Evolutionary conservation across 2,797 vertebrate species (phyloP).

Genomic region (Presbytis comata): DNA sequence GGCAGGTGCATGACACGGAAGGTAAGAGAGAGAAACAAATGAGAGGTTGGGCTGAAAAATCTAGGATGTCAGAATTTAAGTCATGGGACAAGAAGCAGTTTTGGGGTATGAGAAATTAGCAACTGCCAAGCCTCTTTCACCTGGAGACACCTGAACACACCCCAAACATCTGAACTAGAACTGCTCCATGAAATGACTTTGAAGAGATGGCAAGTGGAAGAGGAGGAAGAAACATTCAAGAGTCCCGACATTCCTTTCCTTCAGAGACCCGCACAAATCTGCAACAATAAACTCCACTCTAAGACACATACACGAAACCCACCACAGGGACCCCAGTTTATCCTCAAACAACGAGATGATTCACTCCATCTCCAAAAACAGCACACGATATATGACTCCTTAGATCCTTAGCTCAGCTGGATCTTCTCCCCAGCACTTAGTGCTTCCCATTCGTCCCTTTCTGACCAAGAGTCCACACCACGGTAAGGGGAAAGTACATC

Average conservation of each 20-base stretch:
- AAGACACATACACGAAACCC: background rate
- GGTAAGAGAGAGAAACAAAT: background rate
- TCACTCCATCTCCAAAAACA: background rate
- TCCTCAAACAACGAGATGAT: background rate
- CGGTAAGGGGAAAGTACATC: background rate
- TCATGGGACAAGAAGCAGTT: background rate
- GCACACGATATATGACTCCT: fast-evolving
- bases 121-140: background rate
- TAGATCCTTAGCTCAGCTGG: background rate
- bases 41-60: background rate
- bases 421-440: background rate
- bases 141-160: background rate
- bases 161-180: background rate
- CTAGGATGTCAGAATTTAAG: background rate
- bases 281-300: background rate
- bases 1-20: background rate
- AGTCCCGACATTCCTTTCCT: background rate
- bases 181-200: background rate
- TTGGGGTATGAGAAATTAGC: background rate
- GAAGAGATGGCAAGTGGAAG: background rate
- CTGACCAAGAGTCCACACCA: background rate
- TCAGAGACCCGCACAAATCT: background rate
- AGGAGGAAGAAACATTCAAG: background rate
- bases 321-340: background rate
- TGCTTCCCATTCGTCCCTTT: background rate